A percentile compares a stretch with the other conserved stretches of the same genome.
Conservation (phyloP, 2,113 vertebrate genomes). For the Tyto alba region DNA sequence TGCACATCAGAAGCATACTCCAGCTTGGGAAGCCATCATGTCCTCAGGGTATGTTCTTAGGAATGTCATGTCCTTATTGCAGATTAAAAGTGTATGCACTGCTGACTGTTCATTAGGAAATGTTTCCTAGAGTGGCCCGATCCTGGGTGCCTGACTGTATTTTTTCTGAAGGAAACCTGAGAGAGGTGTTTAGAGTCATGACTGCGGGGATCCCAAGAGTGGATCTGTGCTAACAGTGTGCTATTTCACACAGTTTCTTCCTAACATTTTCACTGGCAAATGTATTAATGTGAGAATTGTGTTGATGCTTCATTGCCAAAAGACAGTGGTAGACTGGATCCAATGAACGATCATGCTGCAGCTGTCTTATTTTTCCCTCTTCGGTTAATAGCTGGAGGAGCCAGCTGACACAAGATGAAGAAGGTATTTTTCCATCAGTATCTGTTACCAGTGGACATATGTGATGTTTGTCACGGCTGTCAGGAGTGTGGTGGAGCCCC, state of each 20-base stretch:
- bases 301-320: not conserved
- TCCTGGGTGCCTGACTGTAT: not conserved
- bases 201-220: not conserved
- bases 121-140: not conserved
- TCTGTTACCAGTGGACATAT: not conserved
- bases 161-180: not conserved
- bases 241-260: not conserved
- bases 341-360: not conserved
- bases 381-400: constrained; percentile 25
- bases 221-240: not conserved
- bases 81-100: not conserved
- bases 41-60: not conserved
- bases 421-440: constrained; percentile 31
- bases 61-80: not conserved
- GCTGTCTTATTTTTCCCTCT: constrained; percentile 18
- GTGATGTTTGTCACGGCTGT: not conserved
- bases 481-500: not conserved
- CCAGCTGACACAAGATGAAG: constrained; percentile 15
- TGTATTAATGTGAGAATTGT: not conserved
- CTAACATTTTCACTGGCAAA: not conserved
- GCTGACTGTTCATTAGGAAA: not conserved
- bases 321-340: not conserved
- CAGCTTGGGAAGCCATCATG: not conserved
- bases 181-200: not conserved
- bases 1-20: not conserved